Evolutionary conservation across 2,888 invertebrate genomes (phyloP).

Genomic region (Abscondita cerata): DNA sequence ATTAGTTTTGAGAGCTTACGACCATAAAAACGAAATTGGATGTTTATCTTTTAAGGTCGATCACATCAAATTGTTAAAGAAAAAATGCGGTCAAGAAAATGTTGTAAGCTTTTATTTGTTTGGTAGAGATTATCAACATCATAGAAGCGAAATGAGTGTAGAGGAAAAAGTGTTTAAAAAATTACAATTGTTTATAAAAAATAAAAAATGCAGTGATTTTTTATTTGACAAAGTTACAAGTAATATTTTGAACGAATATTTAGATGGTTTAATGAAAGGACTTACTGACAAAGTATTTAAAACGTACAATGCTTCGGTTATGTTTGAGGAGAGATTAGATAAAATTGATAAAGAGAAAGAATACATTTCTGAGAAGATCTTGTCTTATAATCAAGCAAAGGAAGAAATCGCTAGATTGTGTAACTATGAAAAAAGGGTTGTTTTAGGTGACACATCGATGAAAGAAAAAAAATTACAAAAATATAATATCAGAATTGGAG

Average conservation of each 20-base stretch:
- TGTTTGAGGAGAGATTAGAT: slow-evolving; percentile 94
- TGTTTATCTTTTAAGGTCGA: slow-evolving; percentile 98
- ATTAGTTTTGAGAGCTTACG: slow-evolving; percentile 94
- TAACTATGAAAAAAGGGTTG: slow-evolving; percentile 99
- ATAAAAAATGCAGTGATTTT: slow-evolving; percentile 93
- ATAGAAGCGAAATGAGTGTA: slow-evolving; percentile 96
- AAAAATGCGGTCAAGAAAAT: slow-evolving; percentile 84
- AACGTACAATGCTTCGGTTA: slow-evolving; percentile 99
- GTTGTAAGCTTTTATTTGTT: slow-evolving; percentile 99
- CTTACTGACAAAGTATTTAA: slow-evolving; percentile 99
- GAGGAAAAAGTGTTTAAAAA: slow-evolving; percentile 99
- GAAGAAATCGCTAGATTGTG: slow-evolving; percentile 97
- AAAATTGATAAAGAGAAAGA: slow-evolving; percentile 86
- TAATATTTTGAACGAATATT: slow-evolving; percentile 93
- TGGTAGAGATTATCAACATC: slow-evolving; percentile 88
- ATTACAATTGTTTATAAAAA: slow-evolving; percentile 95
- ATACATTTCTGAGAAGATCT: slow-evolving; percentile 82
- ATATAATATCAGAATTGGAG: slow-evolving; percentile 97
- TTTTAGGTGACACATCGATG: slow-evolving; percentile 99
- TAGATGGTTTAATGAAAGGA: slow-evolving; percentile 96
- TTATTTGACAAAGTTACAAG: slow-evolving; percentile 98
- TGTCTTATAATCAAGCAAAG: slow-evolving; percentile 98
- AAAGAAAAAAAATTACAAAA: slow-evolving; percentile 97
- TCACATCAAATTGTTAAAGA: slow-evolving; percentile 89
- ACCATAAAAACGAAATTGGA: slow-evolving; percentile 98